Evolutionary conservation across 1,140 invertebrate species (phyloP).

Genomic region (Calephelis virginiensis): DNA sequence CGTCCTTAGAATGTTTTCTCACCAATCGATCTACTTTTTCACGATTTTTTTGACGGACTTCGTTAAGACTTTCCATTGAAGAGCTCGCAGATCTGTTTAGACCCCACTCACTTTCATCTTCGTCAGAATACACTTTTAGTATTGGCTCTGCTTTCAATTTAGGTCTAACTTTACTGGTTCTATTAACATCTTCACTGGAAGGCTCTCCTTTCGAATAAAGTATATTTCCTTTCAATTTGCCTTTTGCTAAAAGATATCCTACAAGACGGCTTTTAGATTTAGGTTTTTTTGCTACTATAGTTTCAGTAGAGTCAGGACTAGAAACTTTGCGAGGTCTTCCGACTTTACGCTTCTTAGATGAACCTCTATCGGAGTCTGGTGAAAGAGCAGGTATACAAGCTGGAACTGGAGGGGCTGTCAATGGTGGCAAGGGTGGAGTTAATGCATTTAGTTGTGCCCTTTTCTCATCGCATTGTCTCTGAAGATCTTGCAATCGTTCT

Average conservation of each 20-base stretch:
- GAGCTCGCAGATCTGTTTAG: constrained; percentile 72
- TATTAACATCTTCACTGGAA: constrained; percentile 68
- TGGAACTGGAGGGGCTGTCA: constrained; percentile 49
- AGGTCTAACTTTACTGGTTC: constrained; percentile 81
- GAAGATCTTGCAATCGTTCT: constrained; percentile 87
- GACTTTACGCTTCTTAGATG: constrained; percentile 90
- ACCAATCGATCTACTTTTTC: constrained; percentile 71
- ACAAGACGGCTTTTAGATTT: constrained; percentile 83
- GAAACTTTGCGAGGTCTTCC: constrained; percentile 88
- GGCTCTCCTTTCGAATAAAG: constrained; percentile 75
- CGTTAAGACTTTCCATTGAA: constrained; percentile 76
- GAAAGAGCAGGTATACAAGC: constrained; percentile 63
- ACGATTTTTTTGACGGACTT: constrained; percentile 71
- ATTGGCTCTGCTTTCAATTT: constrained; percentile 85
- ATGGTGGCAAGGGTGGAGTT: constrained; percentile 51
- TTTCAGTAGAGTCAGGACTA: constrained; percentile 83
- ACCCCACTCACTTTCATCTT: constrained; percentile 75
- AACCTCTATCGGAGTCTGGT: constrained; percentile 70
- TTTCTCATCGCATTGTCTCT: constrained; percentile 89
- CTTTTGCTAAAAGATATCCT: constrained; percentile 82
- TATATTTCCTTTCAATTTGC: constrained; percentile 80
- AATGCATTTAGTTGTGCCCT: constrained; percentile 88
- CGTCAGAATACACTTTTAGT: constrained; percentile 79
- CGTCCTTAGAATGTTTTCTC: constrained; percentile 69
- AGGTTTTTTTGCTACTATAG: constrained; percentile 89